These are phyloP conservation scores for Peromyscus maniculatus DNA, from an alignment of 2,113 vertebrate species.

Conservation along the genomic window DNA sequence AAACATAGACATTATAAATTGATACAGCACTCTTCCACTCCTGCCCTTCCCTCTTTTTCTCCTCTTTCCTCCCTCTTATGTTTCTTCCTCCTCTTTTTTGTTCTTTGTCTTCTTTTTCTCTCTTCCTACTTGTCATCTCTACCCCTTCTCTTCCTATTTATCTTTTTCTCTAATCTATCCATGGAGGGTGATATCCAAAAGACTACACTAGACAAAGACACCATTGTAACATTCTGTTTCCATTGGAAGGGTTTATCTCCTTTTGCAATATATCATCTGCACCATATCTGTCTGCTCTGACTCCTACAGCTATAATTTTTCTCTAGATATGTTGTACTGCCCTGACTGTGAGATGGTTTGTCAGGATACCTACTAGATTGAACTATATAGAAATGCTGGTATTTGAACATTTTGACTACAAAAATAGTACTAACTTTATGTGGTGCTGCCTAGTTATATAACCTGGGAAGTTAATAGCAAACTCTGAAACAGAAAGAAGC, in stretches of 20 bases:
- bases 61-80: neutral
- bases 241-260: neutral
- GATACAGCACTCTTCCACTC: neutral
- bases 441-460: neutral
- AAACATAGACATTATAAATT: neutral
- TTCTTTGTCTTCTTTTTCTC: neutral
- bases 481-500: neutral
- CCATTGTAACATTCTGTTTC: neutral
- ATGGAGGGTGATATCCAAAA: neutral
- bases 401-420: neutral
- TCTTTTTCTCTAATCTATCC: neutral
- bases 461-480: neutral
- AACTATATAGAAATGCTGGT: neutral
- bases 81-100: neutral
- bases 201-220: neutral
- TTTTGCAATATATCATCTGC: neutral
- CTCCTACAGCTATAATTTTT: neutral
- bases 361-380: neutral
- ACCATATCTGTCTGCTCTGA: neutral
- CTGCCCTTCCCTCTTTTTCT: too few relatives aligned
- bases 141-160: neutral
- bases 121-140: neutral
- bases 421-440: slow-evolving; percentile 9
- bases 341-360: neutral
- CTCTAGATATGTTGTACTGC: neutral